A percentile compares a stretch with the other conserved stretches of the same genome.
These are phyloP conservation scores for Elaphurus davidianus DNA, from an alignment of 2,113 vertebrate species.

Conservation along the genomic window DNA sequence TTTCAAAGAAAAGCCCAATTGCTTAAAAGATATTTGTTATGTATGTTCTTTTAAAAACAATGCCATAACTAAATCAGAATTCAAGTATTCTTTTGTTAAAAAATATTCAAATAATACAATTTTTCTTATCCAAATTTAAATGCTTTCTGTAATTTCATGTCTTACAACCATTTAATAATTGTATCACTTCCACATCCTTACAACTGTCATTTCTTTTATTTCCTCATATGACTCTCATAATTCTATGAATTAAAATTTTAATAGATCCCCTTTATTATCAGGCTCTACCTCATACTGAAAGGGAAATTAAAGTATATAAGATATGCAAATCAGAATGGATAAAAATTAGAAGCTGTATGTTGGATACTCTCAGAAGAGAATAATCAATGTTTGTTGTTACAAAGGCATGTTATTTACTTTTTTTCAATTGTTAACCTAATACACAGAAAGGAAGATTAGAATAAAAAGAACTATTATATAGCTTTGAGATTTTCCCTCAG, in stretches of 20 bases:
- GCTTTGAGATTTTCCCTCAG: not conserved
- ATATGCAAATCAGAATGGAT: not conserved
- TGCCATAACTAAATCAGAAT: conserved; percentile 23
- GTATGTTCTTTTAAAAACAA: conserved; percentile 41
- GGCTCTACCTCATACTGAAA: not conserved
- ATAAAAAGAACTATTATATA: not conserved
- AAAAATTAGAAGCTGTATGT: conserved; percentile 19
- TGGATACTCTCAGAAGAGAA: not conserved
- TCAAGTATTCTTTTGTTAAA: conserved; percentile 11
- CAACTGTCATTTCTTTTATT: not conserved
- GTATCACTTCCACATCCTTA: not conserved
- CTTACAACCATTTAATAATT: not conserved
- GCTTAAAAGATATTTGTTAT: conserved; percentile 40
- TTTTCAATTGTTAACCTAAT: not conserved
- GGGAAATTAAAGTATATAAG: not conserved
- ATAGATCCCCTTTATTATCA: not conserved
- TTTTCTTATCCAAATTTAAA: conserved; percentile 34
- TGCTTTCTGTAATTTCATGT: not conserved
- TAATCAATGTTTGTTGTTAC: not conserved
- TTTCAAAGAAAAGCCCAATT: conserved; percentile 32
- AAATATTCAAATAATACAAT: conserved; percentile 30
- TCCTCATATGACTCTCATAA: not conserved
- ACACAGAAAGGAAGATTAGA: not conserved
- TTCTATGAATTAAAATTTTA: not conserved
- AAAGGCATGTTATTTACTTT: not conserved